Evolutionary conservation across 2,888 invertebrate genomes (phyloP), one percentile per base, ranked within the genome.

Genomic region (Stictocephala bisonia): DNA sequence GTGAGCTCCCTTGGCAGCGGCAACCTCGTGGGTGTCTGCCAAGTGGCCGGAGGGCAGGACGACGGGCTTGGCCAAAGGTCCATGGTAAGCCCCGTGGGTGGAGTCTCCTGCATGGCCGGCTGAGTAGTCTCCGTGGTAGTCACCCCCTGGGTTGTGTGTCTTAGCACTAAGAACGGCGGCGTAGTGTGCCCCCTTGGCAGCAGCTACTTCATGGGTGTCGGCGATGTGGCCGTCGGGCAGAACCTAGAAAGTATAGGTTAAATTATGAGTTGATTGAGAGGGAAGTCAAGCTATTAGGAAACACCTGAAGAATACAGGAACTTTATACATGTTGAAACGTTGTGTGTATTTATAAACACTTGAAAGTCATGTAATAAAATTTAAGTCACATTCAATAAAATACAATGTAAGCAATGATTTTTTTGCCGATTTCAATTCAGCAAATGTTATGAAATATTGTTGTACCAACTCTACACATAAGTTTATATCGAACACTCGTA

Each of bases 21-120:
- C 82, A 6, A 86, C 86, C 80, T 86, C 86, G 9, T 85, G 83
- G 0, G 85, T 86, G 75, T 87, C 86, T 74, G 81, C 81, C 4
- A 85, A 82, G 60, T 83, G 81, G 3, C 64, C 64, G 7, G 64
- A 64, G 64, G 64, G 64, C 26, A 64, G 64, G 20, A 64, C 64
- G 27, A 44, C 44, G 18, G 64, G 64, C 64, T 64, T 64, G 64
- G 64, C 64, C 9, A 64, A 44, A 40, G 64, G 64, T 24, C 64
- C 64, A 27, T 64, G 64, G 64, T 64, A 64, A 18, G 44, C 3
- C 40, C 22, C 15, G 31, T 40, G n/a, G 53, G 24, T 7, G 31
- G 27, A n/a, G n/a, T n/a, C n/a, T n/a, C n/a, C n/a, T n/a, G n/a
- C 9, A n/a, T 44, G 7, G 44, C 6, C 15, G 4, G 9, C 44